Conservation (phyloP, 1,140 invertebrate genomes). For the Diabrotica undecimpunctata region DNA sequence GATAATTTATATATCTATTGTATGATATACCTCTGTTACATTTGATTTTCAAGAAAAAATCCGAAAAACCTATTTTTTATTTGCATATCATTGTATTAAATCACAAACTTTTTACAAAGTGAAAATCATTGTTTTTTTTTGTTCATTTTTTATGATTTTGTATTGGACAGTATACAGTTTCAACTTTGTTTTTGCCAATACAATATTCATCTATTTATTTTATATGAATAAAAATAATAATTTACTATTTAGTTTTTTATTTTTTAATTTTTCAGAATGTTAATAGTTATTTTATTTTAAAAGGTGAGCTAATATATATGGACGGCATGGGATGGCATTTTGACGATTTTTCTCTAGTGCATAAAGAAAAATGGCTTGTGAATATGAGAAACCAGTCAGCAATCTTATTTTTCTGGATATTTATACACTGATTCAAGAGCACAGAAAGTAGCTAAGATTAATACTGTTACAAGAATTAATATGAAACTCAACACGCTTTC, state of each 20-base stretch:
- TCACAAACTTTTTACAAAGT: constrained; percentile 11
- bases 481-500: no score
- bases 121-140: constrained; percentile 16
- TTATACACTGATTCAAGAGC: no score
- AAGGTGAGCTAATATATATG: no score
- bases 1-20: constrained; percentile 20
- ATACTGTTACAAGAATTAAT: no score
- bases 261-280: neutral
- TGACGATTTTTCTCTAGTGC: no score
- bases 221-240: constrained; percentile 23
- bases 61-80: constrained; percentile 15
- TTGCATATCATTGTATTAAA: constrained; percentile 16
- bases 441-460: no score
- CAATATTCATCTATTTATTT: constrained; percentile 23
- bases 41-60: constrained; percentile 16
- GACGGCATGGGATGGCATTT: no score
- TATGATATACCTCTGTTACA: constrained; percentile 16
- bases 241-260: neutral
- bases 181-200: constrained; percentile 13
- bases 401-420: no score
- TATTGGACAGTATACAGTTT: constrained; percentile 12
- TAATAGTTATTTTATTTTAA: no score
- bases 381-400: no score
- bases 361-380: no score
- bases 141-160: constrained; percentile 9